phyloP scores from a whole-genome alignment of 2,113 vertebrate genomes.

The Fregata magnificens region DNA sequence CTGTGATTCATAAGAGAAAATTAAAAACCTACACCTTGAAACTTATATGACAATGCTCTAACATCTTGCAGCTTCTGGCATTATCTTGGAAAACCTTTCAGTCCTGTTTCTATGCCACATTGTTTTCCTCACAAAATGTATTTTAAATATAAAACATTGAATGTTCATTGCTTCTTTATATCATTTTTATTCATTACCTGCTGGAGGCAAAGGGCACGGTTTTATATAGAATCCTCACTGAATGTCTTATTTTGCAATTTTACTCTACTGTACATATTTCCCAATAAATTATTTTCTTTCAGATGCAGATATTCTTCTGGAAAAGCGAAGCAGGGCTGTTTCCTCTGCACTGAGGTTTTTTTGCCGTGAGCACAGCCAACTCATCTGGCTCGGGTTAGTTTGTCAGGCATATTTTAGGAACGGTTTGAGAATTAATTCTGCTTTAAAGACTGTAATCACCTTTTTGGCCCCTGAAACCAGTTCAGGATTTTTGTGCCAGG shows the following conservation, averaged over 20 bases:
- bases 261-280: slow-evolving; percentile 69
- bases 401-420: slow-evolving; percentile 20
- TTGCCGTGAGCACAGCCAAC: background rate
- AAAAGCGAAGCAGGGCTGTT: slow-evolving; percentile 50
- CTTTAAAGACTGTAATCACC: slow-evolving; percentile 18
- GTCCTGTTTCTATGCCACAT: slow-evolving; percentile 64
- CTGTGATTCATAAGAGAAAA: slow-evolving; percentile 63
- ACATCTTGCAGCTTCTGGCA: slow-evolving; percentile 61
- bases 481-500: background rate
- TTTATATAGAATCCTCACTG: slow-evolving; percentile 63
- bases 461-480: background rate
- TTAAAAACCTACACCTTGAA: slow-evolving; percentile 71
- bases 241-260: slow-evolving; percentile 75
- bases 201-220: slow-evolving; percentile 47
- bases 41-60: slow-evolving; percentile 43
- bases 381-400: background rate
- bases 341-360: background rate
- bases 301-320: slow-evolving; percentile 66
- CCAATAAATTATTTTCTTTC: slow-evolving; percentile 73
- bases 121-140: slow-evolving; percentile 71
- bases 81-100: slow-evolving; percentile 67
- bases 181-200: slow-evolving; percentile 52
- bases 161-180: slow-evolving; percentile 62
- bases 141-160: slow-evolving; percentile 71
- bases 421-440: background rate